phyloP scores from a whole-genome alignment of 2,888 invertebrate genomes.

The Trachelus tabidus region DNA sequence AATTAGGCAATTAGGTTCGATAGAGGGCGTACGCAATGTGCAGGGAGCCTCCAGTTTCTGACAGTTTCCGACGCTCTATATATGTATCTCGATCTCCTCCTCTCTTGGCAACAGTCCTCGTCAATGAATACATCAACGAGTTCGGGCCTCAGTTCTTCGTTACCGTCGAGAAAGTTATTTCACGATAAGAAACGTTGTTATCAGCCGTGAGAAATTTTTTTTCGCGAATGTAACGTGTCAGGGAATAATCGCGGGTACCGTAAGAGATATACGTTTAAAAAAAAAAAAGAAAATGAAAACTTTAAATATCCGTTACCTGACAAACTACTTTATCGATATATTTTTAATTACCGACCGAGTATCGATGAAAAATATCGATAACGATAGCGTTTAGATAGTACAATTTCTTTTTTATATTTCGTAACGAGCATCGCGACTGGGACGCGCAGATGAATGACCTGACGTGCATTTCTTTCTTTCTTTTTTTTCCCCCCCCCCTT shows the following conservation, averaged over 20 bases:
- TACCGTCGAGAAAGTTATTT: neutral
- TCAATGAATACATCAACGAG: neutral
- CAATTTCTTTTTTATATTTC: too few species aligned
- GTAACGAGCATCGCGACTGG: neutral
- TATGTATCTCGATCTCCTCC: neutral
- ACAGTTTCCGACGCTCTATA: conserved; percentile 28
- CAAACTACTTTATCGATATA: neutral
- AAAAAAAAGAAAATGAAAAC: neutral
- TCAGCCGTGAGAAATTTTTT: neutral
- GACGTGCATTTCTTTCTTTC: neutral
- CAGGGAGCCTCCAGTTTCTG: conserved; percentile 52
- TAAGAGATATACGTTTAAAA: neutral
- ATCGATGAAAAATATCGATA: neutral
- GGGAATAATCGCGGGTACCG: neutral
- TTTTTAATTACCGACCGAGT: neutral
- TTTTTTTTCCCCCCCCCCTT: too few species aligned
- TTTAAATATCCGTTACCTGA: neutral
- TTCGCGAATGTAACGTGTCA: neutral
- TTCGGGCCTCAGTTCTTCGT: neutral
- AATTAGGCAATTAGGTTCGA: conserved; percentile 26
- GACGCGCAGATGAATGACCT: neutral
- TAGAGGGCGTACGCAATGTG: conserved; percentile 54
- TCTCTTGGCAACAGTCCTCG: neutral
- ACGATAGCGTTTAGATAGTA: too few species aligned
- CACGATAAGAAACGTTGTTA: neutral